A percentile compares a stretch with the other conserved stretches of the same genome.
Evolutionary conservation across 1,140 invertebrate genomes (phyloP).

Genomic region (Drosophila eugracilis): DNA sequence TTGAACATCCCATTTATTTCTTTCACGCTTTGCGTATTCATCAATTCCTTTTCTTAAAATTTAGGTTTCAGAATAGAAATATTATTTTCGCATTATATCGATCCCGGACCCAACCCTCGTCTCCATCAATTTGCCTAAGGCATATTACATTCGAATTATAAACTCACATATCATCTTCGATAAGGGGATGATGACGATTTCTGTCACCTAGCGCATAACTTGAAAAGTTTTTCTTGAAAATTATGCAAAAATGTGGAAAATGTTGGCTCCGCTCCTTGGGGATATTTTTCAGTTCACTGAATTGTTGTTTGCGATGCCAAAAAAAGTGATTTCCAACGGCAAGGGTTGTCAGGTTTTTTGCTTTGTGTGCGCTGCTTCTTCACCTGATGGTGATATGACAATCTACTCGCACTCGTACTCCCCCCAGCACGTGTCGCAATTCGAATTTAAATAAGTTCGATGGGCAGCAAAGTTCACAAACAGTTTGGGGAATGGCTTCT

Average conservation of each 20-base stretch:
- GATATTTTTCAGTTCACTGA: constrained; percentile 82
- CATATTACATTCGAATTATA: constrained; percentile 69
- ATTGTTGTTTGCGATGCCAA: constrained; percentile 67
- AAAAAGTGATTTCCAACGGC: constrained; percentile 66
- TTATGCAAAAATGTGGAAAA: constrained; percentile 69
- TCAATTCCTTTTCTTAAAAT: background rate
- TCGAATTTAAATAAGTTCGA: constrained; percentile 78
- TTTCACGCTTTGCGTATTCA: constrained; percentile 2
- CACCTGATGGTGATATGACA: constrained; percentile 36
- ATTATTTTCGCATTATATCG: constrained; percentile 41
- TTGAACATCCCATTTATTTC: constrained; percentile 11
- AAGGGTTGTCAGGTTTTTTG: constrained; percentile 66
- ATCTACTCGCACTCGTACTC: constrained; percentile 15
- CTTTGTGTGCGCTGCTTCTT: constrained; percentile 24
- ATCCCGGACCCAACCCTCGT: constrained; percentile 25
- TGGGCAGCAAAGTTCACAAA: constrained; percentile 67
- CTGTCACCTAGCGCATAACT: constrained; percentile 56
- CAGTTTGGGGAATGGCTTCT: constrained; percentile 15
- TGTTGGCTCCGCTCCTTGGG: constrained; percentile 56
- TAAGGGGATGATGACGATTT: constrained; percentile 55
- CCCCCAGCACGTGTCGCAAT: constrained; percentile 55
- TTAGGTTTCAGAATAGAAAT: background rate
- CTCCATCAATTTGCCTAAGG: constrained; percentile 25
- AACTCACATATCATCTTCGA: constrained; percentile 44
- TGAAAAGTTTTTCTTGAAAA: constrained; percentile 63